Base-by-base conservation (phyloP, 2,797 vertebrate species). In the Sciaenops ocellatus region DNA sequence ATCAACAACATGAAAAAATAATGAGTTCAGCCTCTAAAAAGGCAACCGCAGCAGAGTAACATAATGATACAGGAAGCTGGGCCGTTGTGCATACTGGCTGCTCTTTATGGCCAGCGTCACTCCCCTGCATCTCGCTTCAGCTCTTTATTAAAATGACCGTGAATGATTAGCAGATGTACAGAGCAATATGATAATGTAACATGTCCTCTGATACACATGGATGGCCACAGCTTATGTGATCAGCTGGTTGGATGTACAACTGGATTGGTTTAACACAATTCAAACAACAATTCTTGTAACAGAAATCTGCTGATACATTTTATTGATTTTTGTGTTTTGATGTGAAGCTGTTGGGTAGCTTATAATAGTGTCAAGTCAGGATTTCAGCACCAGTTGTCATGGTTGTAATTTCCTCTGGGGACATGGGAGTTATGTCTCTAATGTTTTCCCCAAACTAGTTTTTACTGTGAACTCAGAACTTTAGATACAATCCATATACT, bases 1-100 rank as follows among this genome's bases (percentile, higher is more conserved):
- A 91, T 93, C 91, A 92, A 90, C 90, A 91, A 80, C 87, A 88
- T 90, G 84, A 92, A 92, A 87, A 80, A 87, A 85, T 89, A 89
- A 92, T 90, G 82, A 90, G 84, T 84, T 75, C 65, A 87, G 76
- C 73, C 55, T 74, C 64, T 64, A 73, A 84, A 87, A 89, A 85
- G 26, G 78, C 81, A 84, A 85, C 79, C 44, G 22, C 74, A 85
- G 84, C 85, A 87, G 67, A 74, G 79, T 60, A 79, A 64, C 77
- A 72, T 91, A 83, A 87, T 88, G 81, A 87, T 78, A 38, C n/a
- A 73, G 69, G 61, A 75, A 79, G 79, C 66, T 38, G 63, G 81
- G 73, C 42, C 66, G 50, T 48, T 71, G 75, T 80, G 68, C 17
- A 30, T 56, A 54, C 70, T 6, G 38, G 48, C 73, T 42, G 62